phyloP scores from a whole-genome alignment of 2,113 vertebrate genomes.

The Haemorhous mexicanus region DNA sequence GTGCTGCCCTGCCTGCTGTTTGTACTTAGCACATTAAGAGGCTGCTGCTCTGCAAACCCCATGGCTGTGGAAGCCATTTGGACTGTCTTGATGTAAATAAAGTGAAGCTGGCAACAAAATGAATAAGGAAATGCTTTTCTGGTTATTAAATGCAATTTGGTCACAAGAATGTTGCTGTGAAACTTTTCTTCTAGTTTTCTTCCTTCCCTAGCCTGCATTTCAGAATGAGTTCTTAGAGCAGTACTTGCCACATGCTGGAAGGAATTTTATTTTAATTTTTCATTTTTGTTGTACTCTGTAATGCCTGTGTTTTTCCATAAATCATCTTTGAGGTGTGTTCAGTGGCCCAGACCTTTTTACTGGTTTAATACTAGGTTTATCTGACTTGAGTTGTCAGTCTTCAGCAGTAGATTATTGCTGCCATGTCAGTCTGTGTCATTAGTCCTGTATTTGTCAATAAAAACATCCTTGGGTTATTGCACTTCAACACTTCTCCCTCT shows the following conservation, averaged over 20 bases:
- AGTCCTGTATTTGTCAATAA: background rate
- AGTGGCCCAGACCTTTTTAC: background rate
- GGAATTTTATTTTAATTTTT: background rate
- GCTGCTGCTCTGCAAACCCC: background rate
- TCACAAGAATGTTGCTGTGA: background rate
- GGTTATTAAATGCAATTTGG: background rate
- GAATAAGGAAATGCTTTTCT: background rate
- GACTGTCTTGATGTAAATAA: background rate
- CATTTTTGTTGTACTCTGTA: background rate
- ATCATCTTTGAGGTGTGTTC: background rate
- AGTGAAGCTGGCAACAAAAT: background rate
- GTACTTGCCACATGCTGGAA: background rate
- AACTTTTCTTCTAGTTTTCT: background rate
- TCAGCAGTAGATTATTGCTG: background rate
- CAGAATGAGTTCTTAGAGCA: background rate
- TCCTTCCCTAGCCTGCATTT: background rate
- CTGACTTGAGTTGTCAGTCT: background rate
- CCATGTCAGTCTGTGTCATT: fast-evolving
- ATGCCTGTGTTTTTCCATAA: background rate
- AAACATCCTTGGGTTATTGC: background rate
- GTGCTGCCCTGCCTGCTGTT: constrained; percentile 35
- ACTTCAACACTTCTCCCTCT: background rate
- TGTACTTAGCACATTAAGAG: background rate
- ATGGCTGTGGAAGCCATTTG: background rate
- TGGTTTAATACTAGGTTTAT: background rate